Base-by-base conservation (phyloP, 1,140 invertebrate species). In the Antheraea pernyi region DNA sequence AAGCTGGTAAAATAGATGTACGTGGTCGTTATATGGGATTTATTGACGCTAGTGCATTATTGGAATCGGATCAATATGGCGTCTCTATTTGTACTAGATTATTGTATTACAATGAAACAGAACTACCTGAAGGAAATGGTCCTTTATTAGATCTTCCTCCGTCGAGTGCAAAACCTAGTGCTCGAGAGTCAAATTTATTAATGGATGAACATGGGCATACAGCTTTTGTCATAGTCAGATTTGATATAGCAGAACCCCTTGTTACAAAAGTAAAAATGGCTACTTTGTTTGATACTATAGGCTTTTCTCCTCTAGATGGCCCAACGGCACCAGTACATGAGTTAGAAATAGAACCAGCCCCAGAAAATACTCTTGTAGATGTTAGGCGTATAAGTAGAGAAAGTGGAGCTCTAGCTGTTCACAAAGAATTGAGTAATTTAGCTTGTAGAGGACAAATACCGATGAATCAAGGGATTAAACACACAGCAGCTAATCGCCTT, bases 401-500 rank as follows among this genome's bases (percentile, higher is more conserved):
- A 75, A 78, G 76, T 53, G 90, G 83, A 2, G 88, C 90, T 59
- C 78, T 92, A 60, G 79, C 81, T 39, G 82, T 92, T 19, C 90
- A 92, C 67, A 83, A 81, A 70, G 90, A 90, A 75, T 72, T 92
- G 68, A 82, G 84, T 69, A 68, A 30, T 37, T 71, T 91, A 61
- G 72, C 85, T 48, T 81, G 81, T 68, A 82, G 74, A 71, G 81
- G 83, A 18, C 70, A 74, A 30, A 65, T 86, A 11, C 79, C 82
- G 60, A 89, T 88, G 83, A 85, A 79, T 61, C 85, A 88, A 79
- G 81, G 81, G 36, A 89, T 88, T 46, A 92, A 86, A 70, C 76
- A 82, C 13, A 88, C 89, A 19, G 89, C 86, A 69, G 88, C 86
- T 19, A 90, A 88, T 76, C 80, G 82, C 30, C 74, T 92, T 8